Base-by-base conservation (phyloP, 2,888 invertebrate genomes). In the Thymelicus lineola region DNA sequence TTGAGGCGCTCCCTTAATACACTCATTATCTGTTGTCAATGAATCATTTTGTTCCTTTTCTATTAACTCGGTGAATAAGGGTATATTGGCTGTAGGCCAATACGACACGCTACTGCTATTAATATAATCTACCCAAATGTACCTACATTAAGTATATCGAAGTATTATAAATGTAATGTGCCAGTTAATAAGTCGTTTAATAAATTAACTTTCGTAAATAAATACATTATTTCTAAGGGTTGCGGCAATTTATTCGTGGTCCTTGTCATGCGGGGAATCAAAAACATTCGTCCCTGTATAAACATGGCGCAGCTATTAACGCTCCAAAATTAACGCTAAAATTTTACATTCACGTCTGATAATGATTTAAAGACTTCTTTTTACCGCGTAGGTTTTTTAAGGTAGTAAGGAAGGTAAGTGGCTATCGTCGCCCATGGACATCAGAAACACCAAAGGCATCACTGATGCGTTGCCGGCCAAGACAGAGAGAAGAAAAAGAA, bases 1-100 rank as follows among this genome's bases (percentile, higher is more conserved):
- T 57, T 57, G 57, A 57, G n/a, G 35, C 57, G 57, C 57, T 36
- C 57, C 36, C 57, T 35, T 57, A 57, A 57, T 57, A 36, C 36
- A 57, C 57, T 57, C 57, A 57, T 57, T 57, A 57, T 57, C 57
- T 57, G 36, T 35, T n/a, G 57, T 57, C 57, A 57, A n/a, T 57
- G 57, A 57, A 35, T 57, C 35, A 57, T 57, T 57, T 57, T 36
- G 35, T 35, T 10, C 36, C 57, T n/a, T 57, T 57, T 57, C 36
- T 36, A 57, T 57, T 57, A 57, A 36, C 36, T 57, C 7, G 7
- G 36, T 57, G 35, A 57, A 57, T 57, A 36, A n/a, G 36, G 14
- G 35, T 57, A 57, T 36, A 53, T 36, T 57, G 57, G 57, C 36
- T 36, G 7, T 36, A 57, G 36, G 57, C 36, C 57, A 57, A 57